phyloP scores from a whole-genome alignment of 35 echinoderm and acorn worm genomes.

The Stichopus chloronotus region DNA sequence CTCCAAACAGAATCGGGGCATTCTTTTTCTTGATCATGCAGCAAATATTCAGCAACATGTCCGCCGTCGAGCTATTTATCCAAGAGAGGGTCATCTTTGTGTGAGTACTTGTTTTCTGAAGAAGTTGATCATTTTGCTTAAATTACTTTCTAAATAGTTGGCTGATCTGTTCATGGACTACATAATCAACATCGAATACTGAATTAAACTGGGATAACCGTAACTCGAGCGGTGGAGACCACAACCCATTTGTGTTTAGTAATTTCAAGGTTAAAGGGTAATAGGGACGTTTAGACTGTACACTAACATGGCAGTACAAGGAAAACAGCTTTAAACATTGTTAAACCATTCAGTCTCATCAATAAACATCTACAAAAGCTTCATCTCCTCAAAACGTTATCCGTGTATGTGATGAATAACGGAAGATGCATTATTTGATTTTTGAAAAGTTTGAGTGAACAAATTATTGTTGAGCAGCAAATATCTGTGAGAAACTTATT shows the following conservation, averaged over 20 bases:
- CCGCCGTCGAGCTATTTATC: constrained; percentile 59
- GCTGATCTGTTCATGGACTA: no score
- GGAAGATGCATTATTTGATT: no score
- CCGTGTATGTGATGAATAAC: no score
- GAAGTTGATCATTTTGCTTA: not conserved
- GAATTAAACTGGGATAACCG: not conserved
- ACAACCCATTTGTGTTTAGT: not conserved
- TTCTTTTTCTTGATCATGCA: constrained; percentile 76
- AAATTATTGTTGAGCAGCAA: no score
- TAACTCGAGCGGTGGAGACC: not conserved
- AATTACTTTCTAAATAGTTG: not conserved
- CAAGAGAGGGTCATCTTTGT: constrained; percentile 59
- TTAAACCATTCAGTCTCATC: no score
- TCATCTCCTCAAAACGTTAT: no score
- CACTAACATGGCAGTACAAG: no score
- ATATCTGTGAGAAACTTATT: no score
- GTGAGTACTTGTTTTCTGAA: constrained; percentile 25
- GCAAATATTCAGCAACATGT: constrained; percentile 65
- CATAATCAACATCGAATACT: not conserved
- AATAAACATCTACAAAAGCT: no score
- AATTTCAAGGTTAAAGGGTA: not conserved
- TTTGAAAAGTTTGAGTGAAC: no score
- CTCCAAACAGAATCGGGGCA: constrained; percentile 1
- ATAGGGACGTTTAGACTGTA: not conserved
- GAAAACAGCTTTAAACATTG: no score